These are phyloP conservation scores for Mesoligia furuncula DNA, from an alignment of 2,888 invertebrate genomes.

Conservation along the genomic window DNA sequence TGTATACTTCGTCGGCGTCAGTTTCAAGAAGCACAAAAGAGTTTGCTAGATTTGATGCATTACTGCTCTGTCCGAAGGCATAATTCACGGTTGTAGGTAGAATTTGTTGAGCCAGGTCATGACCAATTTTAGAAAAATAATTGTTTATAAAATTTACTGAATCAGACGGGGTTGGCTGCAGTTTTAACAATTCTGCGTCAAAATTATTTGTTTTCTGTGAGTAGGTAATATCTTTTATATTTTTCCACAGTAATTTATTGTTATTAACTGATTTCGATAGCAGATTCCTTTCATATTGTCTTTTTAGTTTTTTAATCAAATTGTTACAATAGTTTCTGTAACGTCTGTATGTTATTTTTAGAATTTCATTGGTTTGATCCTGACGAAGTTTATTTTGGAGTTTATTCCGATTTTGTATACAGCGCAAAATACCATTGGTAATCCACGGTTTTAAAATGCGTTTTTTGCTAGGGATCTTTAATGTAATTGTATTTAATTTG, in stretches of 20 bases:
- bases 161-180: too few relatives aligned
- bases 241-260: conserved; percentile 3
- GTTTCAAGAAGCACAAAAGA: too few relatives aligned
- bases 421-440: conserved; percentile 13
- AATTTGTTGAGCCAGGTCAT: too few relatives aligned
- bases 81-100: too few relatives aligned
- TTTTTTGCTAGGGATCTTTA: conserved; percentile 5
- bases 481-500: conserved; percentile 5
- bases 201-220: too few relatives aligned
- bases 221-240: neutral
- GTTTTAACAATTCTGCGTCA: too few relatives aligned
- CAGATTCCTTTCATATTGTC: neutral
- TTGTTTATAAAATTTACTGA: too few relatives aligned
- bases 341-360: neutral
- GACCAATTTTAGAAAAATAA: too few relatives aligned
- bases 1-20: too few relatives aligned
- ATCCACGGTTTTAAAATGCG: conserved; percentile 15
- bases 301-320: neutral
- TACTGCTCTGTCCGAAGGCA: too few relatives aligned
- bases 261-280: neutral
- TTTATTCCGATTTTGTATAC: conserved; percentile 7
- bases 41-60: too few relatives aligned
- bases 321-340: conserved; percentile 2
- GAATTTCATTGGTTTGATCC: neutral
- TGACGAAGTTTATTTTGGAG: too few relatives aligned